Percentiles rank a stretch among this genome's conserved stretches.
phyloP scores from a whole-genome alignment of 2,113 vertebrate species.

The Nycticorax nycticorax region DNA sequence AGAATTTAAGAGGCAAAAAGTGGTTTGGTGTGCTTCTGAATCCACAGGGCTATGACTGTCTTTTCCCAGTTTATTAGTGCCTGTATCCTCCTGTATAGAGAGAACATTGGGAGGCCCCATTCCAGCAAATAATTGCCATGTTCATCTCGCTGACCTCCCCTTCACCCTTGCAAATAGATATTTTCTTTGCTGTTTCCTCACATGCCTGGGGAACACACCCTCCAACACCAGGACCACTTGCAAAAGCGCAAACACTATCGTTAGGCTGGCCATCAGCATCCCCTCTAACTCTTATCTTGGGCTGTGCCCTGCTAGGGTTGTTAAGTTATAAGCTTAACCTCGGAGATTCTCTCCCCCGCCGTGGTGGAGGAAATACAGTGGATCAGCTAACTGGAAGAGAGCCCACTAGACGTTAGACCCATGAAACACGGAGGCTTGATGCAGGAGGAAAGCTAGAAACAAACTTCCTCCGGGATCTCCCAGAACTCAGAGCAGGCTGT shows the following conservation, averaged over 20 bases:
- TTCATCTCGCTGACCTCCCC: neutral
- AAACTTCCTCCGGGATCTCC: neutral
- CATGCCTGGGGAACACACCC: neutral
- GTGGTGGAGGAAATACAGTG: neutral
- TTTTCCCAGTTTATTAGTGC: neutral
- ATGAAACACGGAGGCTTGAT: neutral
- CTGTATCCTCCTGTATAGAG: neutral
- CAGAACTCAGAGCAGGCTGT: neutral
- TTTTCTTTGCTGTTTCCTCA: conserved; percentile 33
- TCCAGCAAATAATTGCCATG: neutral
- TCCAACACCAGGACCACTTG: neutral
- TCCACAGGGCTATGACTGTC: neutral
- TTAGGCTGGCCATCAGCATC: neutral
- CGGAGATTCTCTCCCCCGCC: neutral
- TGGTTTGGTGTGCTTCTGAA: neutral
- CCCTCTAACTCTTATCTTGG: conserved; percentile 2
- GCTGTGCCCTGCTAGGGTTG: neutral
- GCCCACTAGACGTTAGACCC: neutral
- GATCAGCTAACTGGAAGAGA: neutral
- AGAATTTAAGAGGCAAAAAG: neutral
- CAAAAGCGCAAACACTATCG: neutral
- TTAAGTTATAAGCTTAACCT: neutral
- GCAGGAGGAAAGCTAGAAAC: neutral
- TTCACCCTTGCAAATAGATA: conserved; percentile 2
- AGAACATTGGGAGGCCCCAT: neutral